Evolutionary conservation across 2,113 vertebrate species (phyloP), one percentile per base, ranked within the genome.

Genomic region (Microtus pennsylvanicus): DNA sequence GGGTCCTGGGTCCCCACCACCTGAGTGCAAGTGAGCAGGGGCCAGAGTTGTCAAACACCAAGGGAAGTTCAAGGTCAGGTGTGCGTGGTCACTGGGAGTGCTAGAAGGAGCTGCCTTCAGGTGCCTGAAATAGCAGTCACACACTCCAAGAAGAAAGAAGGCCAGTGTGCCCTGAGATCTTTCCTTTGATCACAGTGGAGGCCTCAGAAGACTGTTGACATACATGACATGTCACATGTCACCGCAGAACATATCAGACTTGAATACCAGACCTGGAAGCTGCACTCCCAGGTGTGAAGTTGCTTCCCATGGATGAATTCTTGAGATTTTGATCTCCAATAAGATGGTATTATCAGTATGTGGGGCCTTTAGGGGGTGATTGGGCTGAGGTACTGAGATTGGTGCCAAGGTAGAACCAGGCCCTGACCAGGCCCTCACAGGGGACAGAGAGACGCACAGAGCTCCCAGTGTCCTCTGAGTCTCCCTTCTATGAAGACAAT

Each of bases 201-300:
- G 82, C 88, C 38, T 63, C 13, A 1, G 21, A 35, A 42, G 75
- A 47, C 11, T 3, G 35, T 58, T 35, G 72, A 65, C 4, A 7
- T 5, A 30, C 3, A 5, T 33, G 7, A 17, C 17, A 58, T 58
- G 55, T 58, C 17, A 13, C 16, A 19, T 26, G 1, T 0, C 45
- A 5, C 9, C 11, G 5, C 0, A 2, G 45, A 75, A 5, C 38
- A 38, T 45, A 2, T 55, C 72, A n/a, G 9, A 4, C n/a, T 58
- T 52, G 1, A 5, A 61, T 45, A 2, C 13, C 22, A 11, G 14
- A 35, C 76, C 92, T 28, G 33, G 22, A 91, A 67, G 52, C 38
- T 9, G 10, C 17, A 28, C 63, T 88, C 19, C 58, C 58, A 58
- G 58, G 58, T 58, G 19, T 58, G 19, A 58, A 58, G 58, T 58